These are phyloP conservation scores for Okapia johnstoni DNA, from an alignment of 2,113 vertebrate genomes.

Conservation along the genomic window DNA sequence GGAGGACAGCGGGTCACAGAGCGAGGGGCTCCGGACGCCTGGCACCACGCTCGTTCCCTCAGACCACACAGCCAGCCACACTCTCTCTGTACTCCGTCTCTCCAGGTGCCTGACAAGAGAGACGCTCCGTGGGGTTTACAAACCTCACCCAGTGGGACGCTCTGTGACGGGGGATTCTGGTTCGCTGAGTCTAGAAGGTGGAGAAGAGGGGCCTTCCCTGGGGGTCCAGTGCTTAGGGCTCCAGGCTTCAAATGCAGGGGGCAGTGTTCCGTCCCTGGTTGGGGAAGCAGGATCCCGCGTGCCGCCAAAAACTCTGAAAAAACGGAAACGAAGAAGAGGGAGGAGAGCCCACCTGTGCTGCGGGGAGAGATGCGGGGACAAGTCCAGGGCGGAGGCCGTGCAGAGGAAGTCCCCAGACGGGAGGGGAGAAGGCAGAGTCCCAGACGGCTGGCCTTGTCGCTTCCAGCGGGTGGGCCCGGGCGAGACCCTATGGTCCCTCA, in stretches of 20 bases:
- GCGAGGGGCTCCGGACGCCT: not conserved
- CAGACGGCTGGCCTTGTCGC: not conserved
- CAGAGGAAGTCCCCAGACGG: too few species aligned
- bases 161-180: not conserved
- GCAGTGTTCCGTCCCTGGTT: accelerated
- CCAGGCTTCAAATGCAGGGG: not conserved
- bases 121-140: not conserved
- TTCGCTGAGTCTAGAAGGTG: not conserved
- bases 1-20: not conserved
- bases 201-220: not conserved
- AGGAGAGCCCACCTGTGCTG: not conserved
- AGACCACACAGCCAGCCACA: not conserved
- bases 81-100: not conserved
- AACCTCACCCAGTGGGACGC: not conserved
- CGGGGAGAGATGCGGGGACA: not conserved
- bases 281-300: not conserved
- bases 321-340: not conserved
- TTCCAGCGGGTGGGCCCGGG: not conserved
- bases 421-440: not conserved
- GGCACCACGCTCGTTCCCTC: not conserved
- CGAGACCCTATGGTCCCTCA: not conserved
- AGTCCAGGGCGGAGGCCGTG: not conserved
- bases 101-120: not conserved
- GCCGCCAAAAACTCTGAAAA: not conserved
- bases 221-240: not conserved